Percentiles rank a stretch among this genome's conserved stretches.
These are phyloP conservation scores for Temnothorax ravouxi DNA, from an alignment of 2,888 invertebrate species.

Conservation along the genomic window DNA sequence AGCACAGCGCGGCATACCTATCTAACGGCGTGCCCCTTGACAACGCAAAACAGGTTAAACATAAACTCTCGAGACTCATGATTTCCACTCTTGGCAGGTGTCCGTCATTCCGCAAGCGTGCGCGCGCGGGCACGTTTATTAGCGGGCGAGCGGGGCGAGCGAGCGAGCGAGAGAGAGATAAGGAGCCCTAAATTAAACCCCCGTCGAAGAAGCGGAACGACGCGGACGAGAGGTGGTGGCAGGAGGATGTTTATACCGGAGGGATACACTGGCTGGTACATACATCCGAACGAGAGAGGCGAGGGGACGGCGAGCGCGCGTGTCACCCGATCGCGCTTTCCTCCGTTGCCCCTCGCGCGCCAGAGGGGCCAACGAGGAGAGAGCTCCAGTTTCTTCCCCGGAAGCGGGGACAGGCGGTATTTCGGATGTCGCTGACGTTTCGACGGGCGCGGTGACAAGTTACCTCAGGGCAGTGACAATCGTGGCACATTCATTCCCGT, in stretches of 20 bases:
- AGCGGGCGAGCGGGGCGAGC: neutral
- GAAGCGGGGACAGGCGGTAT: conserved; percentile 40
- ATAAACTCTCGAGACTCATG: conserved; percentile 49
- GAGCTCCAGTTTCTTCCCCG: neutral
- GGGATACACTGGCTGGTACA: neutral
- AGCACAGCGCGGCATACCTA: conserved; percentile 69
- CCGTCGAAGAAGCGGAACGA: neutral
- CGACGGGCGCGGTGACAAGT: conserved; percentile 77
- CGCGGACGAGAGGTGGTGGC: neutral
- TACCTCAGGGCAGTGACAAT: conserved; percentile 74
- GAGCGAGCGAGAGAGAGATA: neutral
- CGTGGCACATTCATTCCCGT: conserved; percentile 65
- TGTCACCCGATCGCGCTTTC: neutral
- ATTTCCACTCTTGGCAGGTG: conserved; percentile 67
- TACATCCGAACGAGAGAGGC: neutral
- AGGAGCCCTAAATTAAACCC: neutral
- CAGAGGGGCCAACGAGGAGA: neutral
- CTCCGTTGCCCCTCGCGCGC: neutral
- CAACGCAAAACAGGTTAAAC: conserved; percentile 73
- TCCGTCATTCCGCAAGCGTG: conserved; percentile 21
- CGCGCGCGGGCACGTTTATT: neutral
- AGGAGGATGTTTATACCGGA: conserved; percentile 20
- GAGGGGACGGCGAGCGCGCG: neutral
- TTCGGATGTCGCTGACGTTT: conserved; percentile 73
- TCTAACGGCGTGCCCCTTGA: conserved; percentile 67